Conservation (phyloP, 2,797 vertebrate species). For the Hippopotamyrus pictus region DNA sequence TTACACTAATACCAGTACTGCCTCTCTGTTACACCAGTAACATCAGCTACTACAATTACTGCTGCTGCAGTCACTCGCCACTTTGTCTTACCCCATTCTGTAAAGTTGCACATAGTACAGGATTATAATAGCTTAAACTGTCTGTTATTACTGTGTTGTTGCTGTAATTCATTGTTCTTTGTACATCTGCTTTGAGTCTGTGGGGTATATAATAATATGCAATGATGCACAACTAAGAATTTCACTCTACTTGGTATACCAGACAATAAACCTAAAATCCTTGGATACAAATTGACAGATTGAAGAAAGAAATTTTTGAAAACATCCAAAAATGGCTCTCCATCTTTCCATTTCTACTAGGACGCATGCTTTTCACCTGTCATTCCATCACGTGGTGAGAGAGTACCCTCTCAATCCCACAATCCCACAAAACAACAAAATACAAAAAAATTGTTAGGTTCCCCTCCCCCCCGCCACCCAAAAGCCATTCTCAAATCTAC, state of each 20-base stretch:
- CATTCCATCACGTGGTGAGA: background rate
- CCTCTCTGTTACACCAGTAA: background rate
- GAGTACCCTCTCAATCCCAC: background rate
- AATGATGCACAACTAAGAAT: background rate
- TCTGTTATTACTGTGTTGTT: background rate
- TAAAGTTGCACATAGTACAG: background rate
- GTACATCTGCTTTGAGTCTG: background rate
- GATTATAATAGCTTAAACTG: background rate
- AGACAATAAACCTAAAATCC: background rate
- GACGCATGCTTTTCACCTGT: background rate
- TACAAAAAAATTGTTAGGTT: background rate
- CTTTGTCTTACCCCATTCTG: background rate
- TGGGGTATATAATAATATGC: background rate
- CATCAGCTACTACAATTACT: background rate
- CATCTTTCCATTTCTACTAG: background rate
- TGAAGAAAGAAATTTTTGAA: background rate
- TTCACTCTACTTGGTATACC: background rate
- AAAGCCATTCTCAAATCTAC: background rate
- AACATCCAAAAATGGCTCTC: background rate
- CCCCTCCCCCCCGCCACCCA: background rate
- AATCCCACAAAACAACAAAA: background rate
- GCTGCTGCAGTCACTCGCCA: background rate
- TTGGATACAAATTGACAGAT: background rate
- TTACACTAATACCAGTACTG: background rate
- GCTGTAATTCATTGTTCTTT: background rate